Percentiles rank a stretch among this genome's conserved stretches.
phyloP scores from a whole-genome alignment of 2,797 vertebrate species.

The Pteropus rufus region DNA sequence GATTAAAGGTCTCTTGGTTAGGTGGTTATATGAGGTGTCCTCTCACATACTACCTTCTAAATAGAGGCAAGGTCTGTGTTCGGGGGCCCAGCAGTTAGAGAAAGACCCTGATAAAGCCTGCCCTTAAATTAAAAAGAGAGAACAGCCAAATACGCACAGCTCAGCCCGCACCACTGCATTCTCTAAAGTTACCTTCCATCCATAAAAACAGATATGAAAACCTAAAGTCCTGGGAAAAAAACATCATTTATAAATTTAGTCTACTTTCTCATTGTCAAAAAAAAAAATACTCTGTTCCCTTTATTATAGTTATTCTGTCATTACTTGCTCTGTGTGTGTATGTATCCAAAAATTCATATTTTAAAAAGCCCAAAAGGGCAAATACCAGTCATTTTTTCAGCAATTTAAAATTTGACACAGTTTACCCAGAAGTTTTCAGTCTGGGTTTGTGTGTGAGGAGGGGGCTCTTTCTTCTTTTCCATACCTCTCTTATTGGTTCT shows the following conservation, averaged over 20 bases:
- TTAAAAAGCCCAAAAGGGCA: neutral
- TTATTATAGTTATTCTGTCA: neutral
- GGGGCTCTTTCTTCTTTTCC: neutral
- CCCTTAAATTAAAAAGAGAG: constrained; percentile 16
- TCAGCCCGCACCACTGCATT: neutral
- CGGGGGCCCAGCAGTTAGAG: neutral
- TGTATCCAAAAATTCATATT: neutral
- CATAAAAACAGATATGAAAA: constrained; percentile 44
- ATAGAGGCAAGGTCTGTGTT: neutral
- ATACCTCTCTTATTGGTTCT: constrained; percentile 93
- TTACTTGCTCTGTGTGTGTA: neutral
- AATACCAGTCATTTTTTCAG: constrained; percentile 25
- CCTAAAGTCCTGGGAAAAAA: neutral
- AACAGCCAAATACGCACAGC: neutral
- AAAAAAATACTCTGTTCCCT: neutral
- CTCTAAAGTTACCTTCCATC: neutral
- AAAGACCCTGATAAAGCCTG: neutral
- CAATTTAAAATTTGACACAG: constrained; percentile 15
- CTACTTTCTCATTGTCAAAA: neutral
- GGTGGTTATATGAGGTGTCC: neutral
- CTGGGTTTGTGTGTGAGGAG: neutral
- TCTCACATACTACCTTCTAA: neutral
- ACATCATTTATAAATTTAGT: constrained; percentile 25
- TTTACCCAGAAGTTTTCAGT: constrained; percentile 6
- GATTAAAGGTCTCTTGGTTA: neutral